Evolutionary conservation across 2,888 invertebrate species (phyloP).

Genomic region (Aphrophora alni): DNA sequence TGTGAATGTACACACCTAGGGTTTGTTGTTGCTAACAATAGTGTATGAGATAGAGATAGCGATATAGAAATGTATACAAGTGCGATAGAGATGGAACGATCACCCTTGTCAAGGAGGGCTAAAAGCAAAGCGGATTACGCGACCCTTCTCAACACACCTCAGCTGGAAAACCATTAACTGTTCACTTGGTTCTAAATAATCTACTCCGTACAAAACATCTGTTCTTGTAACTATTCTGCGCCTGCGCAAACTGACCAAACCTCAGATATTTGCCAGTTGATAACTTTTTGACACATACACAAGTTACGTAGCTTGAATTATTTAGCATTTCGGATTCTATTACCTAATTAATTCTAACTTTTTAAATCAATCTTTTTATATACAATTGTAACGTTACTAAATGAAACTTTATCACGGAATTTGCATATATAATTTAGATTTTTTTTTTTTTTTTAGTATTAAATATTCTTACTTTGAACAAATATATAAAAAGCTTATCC

Average conservation of each 20-base stretch:
- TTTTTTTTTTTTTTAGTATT: too few relatives aligned
- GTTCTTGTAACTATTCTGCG: not conserved
- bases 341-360: too few relatives aligned
- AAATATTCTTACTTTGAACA: too few relatives aligned
- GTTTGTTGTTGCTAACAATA: not conserved
- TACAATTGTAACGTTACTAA: too few relatives aligned
- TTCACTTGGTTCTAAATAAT: constrained; percentile 9
- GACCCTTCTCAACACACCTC: constrained; percentile 6
- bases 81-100: not conserved
- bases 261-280: not conserved
- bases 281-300: too few relatives aligned
- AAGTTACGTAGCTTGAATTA: too few relatives aligned
- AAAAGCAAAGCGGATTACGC: not conserved
- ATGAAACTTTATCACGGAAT: too few relatives aligned
- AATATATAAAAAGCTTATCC: too few relatives aligned
- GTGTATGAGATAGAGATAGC: not conserved
- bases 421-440: too few relatives aligned
- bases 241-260: not conserved
- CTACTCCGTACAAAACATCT: constrained; percentile 2
- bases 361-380: too few relatives aligned
- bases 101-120: constrained; percentile 6
- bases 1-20: not conserved
- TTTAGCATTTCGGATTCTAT: too few relatives aligned
- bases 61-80: not conserved
- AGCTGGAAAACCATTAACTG: constrained; percentile 6